Conservation (phyloP, 2,797 vertebrate genomes). For the Picus viridis region DNA sequence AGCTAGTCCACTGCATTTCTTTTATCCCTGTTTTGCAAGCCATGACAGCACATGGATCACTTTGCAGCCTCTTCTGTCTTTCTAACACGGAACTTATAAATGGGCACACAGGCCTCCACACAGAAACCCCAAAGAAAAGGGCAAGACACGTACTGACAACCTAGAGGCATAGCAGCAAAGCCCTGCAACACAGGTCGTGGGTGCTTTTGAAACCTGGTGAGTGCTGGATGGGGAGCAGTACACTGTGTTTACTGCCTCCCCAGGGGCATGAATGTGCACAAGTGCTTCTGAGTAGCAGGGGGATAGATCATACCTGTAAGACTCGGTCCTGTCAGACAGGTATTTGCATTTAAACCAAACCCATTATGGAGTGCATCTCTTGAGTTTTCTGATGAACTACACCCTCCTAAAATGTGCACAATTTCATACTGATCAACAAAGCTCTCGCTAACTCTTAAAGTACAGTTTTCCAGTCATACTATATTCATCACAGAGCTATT, state of each 20-base stretch:
- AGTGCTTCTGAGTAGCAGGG: not conserved
- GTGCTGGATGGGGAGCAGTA: not conserved
- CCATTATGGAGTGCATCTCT: not conserved
- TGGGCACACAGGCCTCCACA: not conserved
- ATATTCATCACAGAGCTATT: not conserved
- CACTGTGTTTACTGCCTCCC: not conserved
- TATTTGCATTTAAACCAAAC: not conserved
- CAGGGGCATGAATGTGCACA: rapidly evolving
- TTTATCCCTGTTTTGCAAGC: not conserved
- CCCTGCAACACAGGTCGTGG: not conserved
- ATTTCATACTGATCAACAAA: not conserved
- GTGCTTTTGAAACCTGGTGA: not conserved
- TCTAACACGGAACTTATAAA: not conserved
- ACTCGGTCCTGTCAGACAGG: not conserved
- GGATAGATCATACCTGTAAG: not conserved
- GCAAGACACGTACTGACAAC: not conserved
- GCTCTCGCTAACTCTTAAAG: not conserved
- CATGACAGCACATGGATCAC: not conserved
- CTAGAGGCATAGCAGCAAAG: not conserved
- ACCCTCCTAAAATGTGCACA: not conserved
- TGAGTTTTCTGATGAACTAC: rapidly evolving
- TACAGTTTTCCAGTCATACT: not conserved
- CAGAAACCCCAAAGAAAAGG: not conserved
- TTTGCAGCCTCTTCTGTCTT: not conserved
- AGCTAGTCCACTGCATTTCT: not conserved